A percentile compares a stretch with the other conserved stretches of the same genome.
Conservation (phyloP, 2,888 invertebrate species). For the Macaria liturata region DNA sequence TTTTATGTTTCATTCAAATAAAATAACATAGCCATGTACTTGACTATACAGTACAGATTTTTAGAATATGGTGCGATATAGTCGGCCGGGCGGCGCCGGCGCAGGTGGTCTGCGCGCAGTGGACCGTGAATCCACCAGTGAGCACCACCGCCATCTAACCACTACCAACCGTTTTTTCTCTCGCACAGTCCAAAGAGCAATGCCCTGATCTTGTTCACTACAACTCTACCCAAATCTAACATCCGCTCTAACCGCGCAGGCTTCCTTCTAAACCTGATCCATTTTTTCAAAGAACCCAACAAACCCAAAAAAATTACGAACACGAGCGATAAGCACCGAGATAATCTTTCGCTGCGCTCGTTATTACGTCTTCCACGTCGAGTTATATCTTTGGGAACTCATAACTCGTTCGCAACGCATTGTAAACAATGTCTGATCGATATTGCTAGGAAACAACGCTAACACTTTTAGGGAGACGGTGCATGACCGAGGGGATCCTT, state of each 20-base stretch:
- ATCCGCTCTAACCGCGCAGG: conserved; percentile 26
- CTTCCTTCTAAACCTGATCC: conserved; percentile 26
- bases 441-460: conserved; percentile 73
- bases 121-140: conserved; percentile 71
- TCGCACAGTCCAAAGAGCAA: conserved; percentile 64
- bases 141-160: conserved; percentile 52
- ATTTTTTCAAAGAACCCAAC: conserved; percentile 25
- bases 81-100: conserved; percentile 39
- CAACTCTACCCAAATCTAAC: conserved; percentile 26
- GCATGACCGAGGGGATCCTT: conserved; percentile 62
- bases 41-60: too few species aligned
- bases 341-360: conserved; percentile 22
- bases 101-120: conserved; percentile 73
- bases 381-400: conserved; percentile 15
- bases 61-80: conserved; percentile 43
- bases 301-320: conserved; percentile 12
- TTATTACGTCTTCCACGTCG: conserved; percentile 23
- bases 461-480: conserved; percentile 58
- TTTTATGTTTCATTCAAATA: too few species aligned
- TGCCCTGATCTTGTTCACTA: conserved; percentile 53
- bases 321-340: conserved; percentile 28
- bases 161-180: conserved; percentile 74
- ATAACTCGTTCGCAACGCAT: conserved; percentile 17
- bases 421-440: conserved; percentile 52
- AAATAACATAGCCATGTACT: too few species aligned